These are phyloP conservation scores for Chlorodrepanis virens DNA, from an alignment of 2,113 vertebrate genomes.

Conservation along the genomic window DNA sequence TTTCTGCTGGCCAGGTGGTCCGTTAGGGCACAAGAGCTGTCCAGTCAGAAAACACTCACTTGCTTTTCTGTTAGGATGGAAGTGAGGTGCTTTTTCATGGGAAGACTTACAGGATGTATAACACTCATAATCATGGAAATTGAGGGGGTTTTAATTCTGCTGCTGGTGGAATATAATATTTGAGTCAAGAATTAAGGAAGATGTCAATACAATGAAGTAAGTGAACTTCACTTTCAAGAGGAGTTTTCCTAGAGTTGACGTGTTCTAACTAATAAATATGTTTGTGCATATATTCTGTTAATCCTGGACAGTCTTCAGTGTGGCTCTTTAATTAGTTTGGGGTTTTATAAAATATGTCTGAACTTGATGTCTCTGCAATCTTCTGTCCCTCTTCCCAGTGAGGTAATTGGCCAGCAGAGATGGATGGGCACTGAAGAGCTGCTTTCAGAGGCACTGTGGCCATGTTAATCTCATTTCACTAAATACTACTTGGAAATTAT, in stretches of 20 bases:
- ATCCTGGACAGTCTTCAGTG: not conserved
- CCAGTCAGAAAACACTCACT: not conserved
- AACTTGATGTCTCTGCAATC: not conserved
- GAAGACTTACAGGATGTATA: not conserved
- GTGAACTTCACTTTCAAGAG: not conserved
- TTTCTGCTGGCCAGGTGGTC: not conserved
- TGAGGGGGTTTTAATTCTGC: not conserved
- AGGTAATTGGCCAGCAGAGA: not conserved
- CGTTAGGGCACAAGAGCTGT: not conserved
- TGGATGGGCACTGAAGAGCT: not conserved
- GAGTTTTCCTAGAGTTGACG: not conserved
- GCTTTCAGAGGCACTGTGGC: not conserved
- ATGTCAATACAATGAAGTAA: not conserved
- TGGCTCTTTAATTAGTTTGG: not conserved
- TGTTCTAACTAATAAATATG: not conserved
- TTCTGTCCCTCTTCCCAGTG: not conserved
- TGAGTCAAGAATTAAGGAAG: not conserved
- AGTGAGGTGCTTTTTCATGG: not conserved
- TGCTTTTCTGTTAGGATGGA: not conserved
- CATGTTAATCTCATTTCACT: not conserved
- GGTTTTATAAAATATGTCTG: not conserved
- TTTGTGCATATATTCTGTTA: not conserved
- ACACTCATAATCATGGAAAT: not conserved
- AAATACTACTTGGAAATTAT: not conserved
- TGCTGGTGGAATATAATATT: not conserved